Percentiles rank a stretch among this genome's conserved stretches.
phyloP scores from a whole-genome alignment of 2,888 invertebrate genomes.

The Nomada flava region DNA sequence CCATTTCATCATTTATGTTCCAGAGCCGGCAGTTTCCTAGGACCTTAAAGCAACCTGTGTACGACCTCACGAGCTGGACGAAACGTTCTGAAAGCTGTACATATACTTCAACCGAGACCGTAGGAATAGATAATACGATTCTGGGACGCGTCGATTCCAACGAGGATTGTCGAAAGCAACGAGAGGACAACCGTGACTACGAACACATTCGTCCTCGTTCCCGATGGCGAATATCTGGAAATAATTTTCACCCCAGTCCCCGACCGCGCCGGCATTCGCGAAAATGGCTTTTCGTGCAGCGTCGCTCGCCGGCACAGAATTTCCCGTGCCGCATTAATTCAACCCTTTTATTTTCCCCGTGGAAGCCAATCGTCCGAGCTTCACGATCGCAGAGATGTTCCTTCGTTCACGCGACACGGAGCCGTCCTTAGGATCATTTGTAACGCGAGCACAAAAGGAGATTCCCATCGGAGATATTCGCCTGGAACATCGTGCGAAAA shows the following conservation, averaged over 20 bases:
- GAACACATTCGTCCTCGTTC: slow-evolving; percentile 36
- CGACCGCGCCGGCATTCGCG: neutral
- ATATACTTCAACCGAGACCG: neutral
- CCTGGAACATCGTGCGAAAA: neutral
- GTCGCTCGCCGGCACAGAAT: neutral
- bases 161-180: slow-evolving; percentile 21
- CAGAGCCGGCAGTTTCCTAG: slow-evolving; percentile 37
- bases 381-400: neutral
- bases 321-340: neutral
- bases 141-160: slow-evolving; percentile 22
- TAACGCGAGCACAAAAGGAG: neutral
- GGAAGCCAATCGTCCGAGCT: neutral
- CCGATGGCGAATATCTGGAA: slow-evolving; percentile 34
- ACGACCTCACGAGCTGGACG: slow-evolving; percentile 54
- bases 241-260: slow-evolving; percentile 34
- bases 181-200: slow-evolving; percentile 8
- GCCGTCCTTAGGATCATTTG: neutral
- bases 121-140: slow-evolving; percentile 26
- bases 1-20: slow-evolving; percentile 53
- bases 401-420: neutral
- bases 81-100: slow-evolving; percentile 18
- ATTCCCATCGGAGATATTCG: neutral
- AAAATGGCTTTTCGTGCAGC: neutral
- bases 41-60: neutral
- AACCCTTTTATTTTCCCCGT: neutral